These are phyloP conservation scores for Pimephales promelas DNA, from an alignment of 2,113 vertebrate species.

Conservation along the genomic window DNA sequence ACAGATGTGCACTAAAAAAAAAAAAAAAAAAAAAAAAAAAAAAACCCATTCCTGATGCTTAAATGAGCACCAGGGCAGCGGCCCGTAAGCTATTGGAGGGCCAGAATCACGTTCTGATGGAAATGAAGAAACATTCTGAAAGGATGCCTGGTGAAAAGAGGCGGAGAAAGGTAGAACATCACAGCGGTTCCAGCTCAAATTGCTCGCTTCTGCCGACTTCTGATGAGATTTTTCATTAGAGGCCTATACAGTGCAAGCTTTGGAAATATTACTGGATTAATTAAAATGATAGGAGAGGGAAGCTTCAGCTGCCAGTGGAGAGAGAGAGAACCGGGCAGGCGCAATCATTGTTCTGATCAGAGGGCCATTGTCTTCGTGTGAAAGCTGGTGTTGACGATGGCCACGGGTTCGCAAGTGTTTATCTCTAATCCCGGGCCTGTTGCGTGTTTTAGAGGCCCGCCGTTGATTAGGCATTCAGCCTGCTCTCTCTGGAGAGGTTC, in stretches of 20 bases:
- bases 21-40: too few species aligned
- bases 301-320: conserved; percentile 69
- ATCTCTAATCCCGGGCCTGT: conserved; percentile 64
- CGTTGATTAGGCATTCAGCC: conserved; percentile 69
- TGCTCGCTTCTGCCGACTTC: conserved; percentile 69
- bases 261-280: conserved; percentile 79
- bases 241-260: conserved; percentile 72
- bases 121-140: conserved; percentile 61
- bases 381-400: conserved; percentile 69
- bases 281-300: conserved; percentile 78
- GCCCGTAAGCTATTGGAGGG: conserved; percentile 3
- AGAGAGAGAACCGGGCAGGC: conserved; percentile 59
- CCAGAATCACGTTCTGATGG: conserved; percentile 37
- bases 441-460: conserved; percentile 58
- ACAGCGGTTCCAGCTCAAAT: conserved; percentile 64
- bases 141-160: conserved; percentile 61
- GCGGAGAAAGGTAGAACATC: conserved; percentile 53
- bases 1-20: conserved; percentile 7
- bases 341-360: conserved; percentile 79
- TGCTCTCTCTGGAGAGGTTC: conserved; percentile 66
- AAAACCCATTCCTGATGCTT: neutral
- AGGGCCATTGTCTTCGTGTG: conserved; percentile 71
- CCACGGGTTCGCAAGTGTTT: conserved; percentile 66
- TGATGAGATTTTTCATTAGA: conserved; percentile 79
- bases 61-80: conserved; percentile 29